phyloP scores from a whole-genome alignment of 2,113 vertebrate genomes.

The Tragelaphus scriptus region DNA sequence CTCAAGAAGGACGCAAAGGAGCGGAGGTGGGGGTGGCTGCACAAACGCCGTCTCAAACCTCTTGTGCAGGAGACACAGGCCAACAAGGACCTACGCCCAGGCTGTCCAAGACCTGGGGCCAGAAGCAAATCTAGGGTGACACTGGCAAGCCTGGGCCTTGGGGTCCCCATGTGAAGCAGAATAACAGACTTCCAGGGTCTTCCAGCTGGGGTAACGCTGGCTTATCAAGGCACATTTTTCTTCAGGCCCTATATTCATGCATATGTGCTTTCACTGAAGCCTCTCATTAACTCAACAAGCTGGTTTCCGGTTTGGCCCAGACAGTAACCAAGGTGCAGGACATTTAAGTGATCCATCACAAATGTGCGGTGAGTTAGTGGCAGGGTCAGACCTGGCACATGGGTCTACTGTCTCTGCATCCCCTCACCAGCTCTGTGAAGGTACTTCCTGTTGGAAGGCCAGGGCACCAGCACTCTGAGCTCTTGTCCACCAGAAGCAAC shows the following conservation, averaged over 20 bases:
- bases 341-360: neutral
- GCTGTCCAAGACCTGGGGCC: neutral
- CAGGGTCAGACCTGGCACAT: neutral
- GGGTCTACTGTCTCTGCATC: neutral
- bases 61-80: neutral
- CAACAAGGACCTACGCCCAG: neutral
- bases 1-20: neutral
- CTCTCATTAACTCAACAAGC: neutral
- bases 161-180: neutral
- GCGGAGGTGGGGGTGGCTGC: neutral
- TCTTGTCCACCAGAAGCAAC: neutral
- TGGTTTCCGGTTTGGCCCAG: neutral
- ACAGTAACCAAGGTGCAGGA: neutral
- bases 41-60: neutral
- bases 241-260: neutral
- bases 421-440: neutral
- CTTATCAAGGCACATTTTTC: neutral
- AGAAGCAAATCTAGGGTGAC: neutral
- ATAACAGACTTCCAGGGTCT: neutral
- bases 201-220: neutral
- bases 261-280: neutral
- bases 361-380: neutral
- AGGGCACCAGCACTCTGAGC: neutral
- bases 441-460: neutral
- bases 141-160: neutral